phyloP scores from a whole-genome alignment of 1,140 invertebrate species.

The Hermetia illucens region DNA sequence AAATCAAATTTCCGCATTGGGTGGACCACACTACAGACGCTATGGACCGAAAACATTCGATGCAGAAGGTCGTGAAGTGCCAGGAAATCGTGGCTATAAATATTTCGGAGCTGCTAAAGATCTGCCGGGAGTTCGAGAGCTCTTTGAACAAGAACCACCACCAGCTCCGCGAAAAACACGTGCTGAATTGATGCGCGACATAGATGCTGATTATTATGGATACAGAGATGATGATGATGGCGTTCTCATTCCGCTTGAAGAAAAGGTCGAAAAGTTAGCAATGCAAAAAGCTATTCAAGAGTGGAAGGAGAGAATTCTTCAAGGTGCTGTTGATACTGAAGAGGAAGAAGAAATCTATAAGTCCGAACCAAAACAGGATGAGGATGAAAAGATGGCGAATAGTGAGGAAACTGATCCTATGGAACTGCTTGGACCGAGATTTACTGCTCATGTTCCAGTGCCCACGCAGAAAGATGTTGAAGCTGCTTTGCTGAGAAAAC shows the following conservation, averaged over 20 bases:
- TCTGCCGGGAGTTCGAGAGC: constrained; percentile 89
- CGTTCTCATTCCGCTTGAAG: constrained; percentile 77
- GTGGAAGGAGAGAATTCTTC: constrained; percentile 50
- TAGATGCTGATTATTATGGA: constrained; percentile 97
- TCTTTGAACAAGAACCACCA: constrained; percentile 93
- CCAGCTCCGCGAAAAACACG: constrained; percentile 78
- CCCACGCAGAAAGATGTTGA: constrained; percentile 82
- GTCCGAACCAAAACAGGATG: constrained; percentile 1
- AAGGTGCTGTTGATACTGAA: constrained; percentile 32
- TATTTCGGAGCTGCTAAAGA: constrained; percentile 99
- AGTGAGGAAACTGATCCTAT: constrained; percentile 12
- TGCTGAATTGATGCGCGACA: constrained; percentile 94
- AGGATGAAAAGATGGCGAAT: too few relatives aligned
- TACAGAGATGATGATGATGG: constrained; percentile 98
- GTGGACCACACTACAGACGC: constrained; percentile 87
- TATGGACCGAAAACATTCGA: constrained; percentile 90
- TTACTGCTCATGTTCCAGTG: constrained; percentile 73
- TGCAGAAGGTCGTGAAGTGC: constrained; percentile 92
- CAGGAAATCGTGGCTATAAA: constrained; percentile 95
- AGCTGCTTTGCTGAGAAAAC: constrained; percentile 69
- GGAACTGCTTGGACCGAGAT: constrained; percentile 34
- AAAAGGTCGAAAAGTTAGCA: constrained; percentile 59
- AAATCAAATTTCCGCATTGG: constrained; percentile 84
- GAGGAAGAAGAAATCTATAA: constrained; percentile 34
- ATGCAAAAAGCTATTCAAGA: constrained; percentile 44